Evolutionary conservation across 2,888 invertebrate species (phyloP).

Genomic region (Caenorhabditis wallacei): DNA sequence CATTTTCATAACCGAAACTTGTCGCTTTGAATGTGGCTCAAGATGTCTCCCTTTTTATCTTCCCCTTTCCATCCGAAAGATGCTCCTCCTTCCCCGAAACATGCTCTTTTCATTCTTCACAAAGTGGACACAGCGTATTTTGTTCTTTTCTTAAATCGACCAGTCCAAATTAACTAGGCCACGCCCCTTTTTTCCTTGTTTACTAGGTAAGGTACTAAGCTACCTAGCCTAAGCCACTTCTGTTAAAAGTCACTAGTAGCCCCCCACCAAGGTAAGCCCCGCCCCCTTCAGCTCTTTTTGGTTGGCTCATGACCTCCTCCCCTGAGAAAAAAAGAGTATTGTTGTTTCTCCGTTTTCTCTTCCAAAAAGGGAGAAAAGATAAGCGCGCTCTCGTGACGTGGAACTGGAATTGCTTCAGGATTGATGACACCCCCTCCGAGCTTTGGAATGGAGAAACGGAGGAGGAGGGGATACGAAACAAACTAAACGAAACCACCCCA

Average conservation of each 20-base stretch:
- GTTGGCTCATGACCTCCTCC: conserved; percentile 2
- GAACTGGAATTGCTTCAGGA: background rate
- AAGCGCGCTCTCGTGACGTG: background rate
- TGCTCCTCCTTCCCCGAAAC: conserved; percentile 1
- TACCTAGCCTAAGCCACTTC: too few species aligned
- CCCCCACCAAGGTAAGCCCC: background rate
- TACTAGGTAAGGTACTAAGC: too few species aligned
- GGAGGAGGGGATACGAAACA: background rate
- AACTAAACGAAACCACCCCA: conserved; percentile 16
- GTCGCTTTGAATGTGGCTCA: conserved; percentile 28
- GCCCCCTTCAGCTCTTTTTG: conserved; percentile 12
- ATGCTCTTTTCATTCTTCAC: conserved; percentile 8
- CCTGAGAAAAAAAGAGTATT: conserved; percentile 7
- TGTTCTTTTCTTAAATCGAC: too few species aligned
- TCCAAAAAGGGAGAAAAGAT: background rate
- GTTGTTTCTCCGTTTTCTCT: conserved; percentile 11
- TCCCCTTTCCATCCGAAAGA: background rate
- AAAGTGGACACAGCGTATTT: conserved; percentile 3
- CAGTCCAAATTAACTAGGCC: too few species aligned
- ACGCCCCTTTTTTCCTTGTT: background rate
- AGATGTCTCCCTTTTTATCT: background rate
- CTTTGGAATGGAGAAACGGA: conserved; percentile 3
- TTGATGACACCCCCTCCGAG: conserved; percentile 11
- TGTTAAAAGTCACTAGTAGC: too few species aligned
- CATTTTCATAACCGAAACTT: conserved; percentile 53